A percentile compares a stretch with the other conserved stretches of the same genome.
Evolutionary conservation across 2,113 vertebrate genomes (phyloP).

Genomic region (Ctenodactylus gundi): DNA sequence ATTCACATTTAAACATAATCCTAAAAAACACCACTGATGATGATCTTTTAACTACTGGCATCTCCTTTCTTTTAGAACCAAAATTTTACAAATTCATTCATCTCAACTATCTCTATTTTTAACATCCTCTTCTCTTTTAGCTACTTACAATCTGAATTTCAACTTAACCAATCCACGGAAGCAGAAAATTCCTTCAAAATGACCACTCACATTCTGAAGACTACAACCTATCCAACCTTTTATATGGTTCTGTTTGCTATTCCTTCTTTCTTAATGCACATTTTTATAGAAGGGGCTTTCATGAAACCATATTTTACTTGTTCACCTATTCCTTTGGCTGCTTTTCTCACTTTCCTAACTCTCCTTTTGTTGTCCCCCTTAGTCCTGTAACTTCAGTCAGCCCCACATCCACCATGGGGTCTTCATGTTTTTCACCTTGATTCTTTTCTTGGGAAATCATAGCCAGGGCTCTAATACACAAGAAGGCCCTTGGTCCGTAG

Average conservation of each 20-base stretch:
- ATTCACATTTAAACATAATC: background rate
- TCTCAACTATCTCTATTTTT: background rate
- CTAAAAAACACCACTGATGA: background rate
- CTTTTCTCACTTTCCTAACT: background rate
- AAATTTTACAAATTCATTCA: background rate
- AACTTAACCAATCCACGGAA: background rate
- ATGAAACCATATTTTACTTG: background rate
- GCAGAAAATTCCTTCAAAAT: background rate
- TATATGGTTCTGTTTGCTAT: background rate
- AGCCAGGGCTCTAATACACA: background rate
- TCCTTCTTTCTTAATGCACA: background rate
- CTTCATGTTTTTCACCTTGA: background rate
- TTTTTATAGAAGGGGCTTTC: background rate
- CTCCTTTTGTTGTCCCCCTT: background rate
- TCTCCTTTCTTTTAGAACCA: background rate
- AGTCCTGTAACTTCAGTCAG: background rate
- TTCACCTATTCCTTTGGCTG: background rate
- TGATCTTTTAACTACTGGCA: background rate
- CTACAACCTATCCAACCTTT: background rate
- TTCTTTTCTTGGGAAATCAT: background rate
- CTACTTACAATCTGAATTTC: too few relatives aligned
- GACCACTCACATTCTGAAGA: background rate
- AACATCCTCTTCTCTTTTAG: background rate
- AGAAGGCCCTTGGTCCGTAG: too few relatives aligned
- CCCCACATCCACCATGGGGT: background rate